Percentiles rank a stretch among this genome's conserved stretches.
phyloP scores from a whole-genome alignment of 2,888 invertebrate genomes.

The Calliphora vomitoria region DNA sequence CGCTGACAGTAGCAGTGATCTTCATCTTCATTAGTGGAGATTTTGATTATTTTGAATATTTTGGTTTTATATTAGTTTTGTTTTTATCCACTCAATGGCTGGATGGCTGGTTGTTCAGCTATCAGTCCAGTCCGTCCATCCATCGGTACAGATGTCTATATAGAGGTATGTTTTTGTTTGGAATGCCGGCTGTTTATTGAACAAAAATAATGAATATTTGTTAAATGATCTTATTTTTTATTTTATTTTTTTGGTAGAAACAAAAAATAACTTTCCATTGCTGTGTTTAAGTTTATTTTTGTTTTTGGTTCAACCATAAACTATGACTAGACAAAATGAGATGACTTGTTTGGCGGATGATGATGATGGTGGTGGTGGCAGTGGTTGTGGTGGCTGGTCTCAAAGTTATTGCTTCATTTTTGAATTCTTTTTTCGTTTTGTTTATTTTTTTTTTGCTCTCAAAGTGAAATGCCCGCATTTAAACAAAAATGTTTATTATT shows the following conservation, averaged over 20 bases:
- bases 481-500: slow-evolving; percentile 72
- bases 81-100: background rate
- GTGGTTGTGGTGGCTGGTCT: slow-evolving; percentile 15
- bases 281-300: slow-evolving; percentile 63
- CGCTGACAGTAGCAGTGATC: slow-evolving; percentile 82
- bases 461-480: slow-evolving; percentile 75
- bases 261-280: slow-evolving; percentile 57
- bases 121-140: slow-evolving; percentile 12
- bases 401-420: slow-evolving; percentile 44
- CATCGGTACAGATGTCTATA: slow-evolving; percentile 27
- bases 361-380: slow-evolving; percentile 69
- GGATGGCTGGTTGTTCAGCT: background rate
- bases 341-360: slow-evolving; percentile 22
- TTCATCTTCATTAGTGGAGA: slow-evolving; percentile 82
- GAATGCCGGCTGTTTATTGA: slow-evolving; percentile 47
- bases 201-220: slow-evolving; percentile 56
- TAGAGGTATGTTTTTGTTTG: slow-evolving; percentile 9
- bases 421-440: background rate
- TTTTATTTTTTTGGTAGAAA: slow-evolving; percentile 5
- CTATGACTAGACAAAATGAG: slow-evolving; percentile 63
- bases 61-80: background rate
- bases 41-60: slow-evolving; percentile 81
- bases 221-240: slow-evolving; percentile 64
- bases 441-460: slow-evolving; percentile 35
- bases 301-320: slow-evolving; percentile 78